Evolutionary conservation across 2,888 invertebrate species (phyloP), one percentile per base, ranked within the genome.

Genomic region (Platycheirus rosarum): DNA sequence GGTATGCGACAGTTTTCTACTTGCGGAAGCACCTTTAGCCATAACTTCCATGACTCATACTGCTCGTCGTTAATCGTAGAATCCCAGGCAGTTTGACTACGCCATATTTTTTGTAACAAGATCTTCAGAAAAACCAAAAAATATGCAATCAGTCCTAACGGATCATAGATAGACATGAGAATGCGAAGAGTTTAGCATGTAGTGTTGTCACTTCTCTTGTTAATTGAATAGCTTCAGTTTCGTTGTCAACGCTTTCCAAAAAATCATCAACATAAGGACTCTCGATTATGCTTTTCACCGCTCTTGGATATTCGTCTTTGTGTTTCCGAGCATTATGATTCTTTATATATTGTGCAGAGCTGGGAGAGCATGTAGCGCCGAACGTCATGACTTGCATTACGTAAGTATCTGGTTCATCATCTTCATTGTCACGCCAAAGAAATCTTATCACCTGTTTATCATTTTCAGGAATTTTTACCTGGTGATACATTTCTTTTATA

Each of bases 261-360:
- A 76, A 63, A 29, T 73, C 71, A 18, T 78, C 71, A 8, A 78
- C 77, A 20, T 71, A 69, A 20, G 18, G n/a, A 20, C 46, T 46
- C 20, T 46, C 46, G 1, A 46, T 6, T n/a, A 46, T 46, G 2
- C 46, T 46, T 46, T 46, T 20, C 1, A 46, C 46, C 2, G 46
- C 46, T 8, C n/a, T 20, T 20, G 46, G 20, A 46, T 20, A 46
- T 2, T 46, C 46, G 18, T 46, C 46, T 20, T 46, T 46, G 2
- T 20, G n/a, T n/a, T 46, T 20, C 5, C 11, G 20, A 9, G 46
- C 46, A 20, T 46, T 46, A 3, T 2, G 9, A 42, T 42, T 42
- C 9, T 42, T 8, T 16, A 42, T 42, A 16, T 42, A 42, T 42
- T 42, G 16, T 0, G 42, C 42, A 2, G 8, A 42, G 3, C 42